Percentiles rank a stretch among this genome's conserved stretches.
These are phyloP conservation scores for Willisornis vidua DNA, from an alignment of 2,113 vertebrate species.

Conservation along the genomic window DNA sequence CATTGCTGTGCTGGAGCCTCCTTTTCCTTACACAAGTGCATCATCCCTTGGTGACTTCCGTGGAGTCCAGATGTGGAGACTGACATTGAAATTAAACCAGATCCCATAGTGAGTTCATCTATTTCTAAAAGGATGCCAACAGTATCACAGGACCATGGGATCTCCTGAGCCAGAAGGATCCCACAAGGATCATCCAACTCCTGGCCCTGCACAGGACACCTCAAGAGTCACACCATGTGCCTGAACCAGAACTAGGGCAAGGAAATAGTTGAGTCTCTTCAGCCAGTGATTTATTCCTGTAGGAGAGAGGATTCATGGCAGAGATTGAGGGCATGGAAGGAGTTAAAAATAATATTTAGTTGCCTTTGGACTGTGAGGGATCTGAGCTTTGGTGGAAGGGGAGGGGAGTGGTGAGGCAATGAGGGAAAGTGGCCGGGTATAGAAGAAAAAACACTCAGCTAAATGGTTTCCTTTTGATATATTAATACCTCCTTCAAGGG, in stretches of 20 bases:
- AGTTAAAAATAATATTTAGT: not conserved
- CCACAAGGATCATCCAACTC: not conserved
- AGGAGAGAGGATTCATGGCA: not conserved
- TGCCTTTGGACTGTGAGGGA: not conserved
- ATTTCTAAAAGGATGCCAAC: not conserved
- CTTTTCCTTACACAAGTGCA: not conserved
- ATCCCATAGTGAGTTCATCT: not conserved
- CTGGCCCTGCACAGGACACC: not conserved
- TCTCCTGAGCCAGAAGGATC: not conserved
- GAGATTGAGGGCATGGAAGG: not conserved
- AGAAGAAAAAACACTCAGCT: not conserved
- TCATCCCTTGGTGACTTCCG: not conserved
- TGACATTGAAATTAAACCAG: not conserved
- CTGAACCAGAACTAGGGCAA: not conserved
- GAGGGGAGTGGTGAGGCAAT: not conserved
- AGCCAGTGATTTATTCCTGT: not conserved
- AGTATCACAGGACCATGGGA: not conserved
- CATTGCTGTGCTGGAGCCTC: not conserved
- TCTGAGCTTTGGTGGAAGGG: not conserved
- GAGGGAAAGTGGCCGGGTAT: not conserved
- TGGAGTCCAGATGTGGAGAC: not conserved
- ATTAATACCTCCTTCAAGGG: slow-evolving; percentile 43
- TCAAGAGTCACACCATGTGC: not conserved
- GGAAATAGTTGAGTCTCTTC: not conserved
- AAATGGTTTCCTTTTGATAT: slow-evolving; percentile 28